Base-by-base conservation (phyloP, 2,113 vertebrate genomes). In the Enhydra lutris region DNA sequence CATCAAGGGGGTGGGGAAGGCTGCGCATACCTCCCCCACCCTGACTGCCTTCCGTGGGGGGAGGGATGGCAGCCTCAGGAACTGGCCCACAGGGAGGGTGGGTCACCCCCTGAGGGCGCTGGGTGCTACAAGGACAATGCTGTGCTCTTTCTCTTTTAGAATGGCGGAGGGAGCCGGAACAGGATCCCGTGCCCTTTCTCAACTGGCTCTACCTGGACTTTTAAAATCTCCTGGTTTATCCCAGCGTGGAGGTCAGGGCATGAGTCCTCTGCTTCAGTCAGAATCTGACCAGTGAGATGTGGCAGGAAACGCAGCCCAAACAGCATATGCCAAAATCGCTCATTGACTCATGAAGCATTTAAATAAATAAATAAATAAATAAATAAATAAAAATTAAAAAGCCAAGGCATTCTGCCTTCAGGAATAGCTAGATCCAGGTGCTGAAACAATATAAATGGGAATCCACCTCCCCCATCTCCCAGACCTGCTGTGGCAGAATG, bases 31-130 rank as follows among this genome's bases (percentile, higher is more conserved):
- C 1, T 18, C 39, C 67, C 13, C 6, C 61, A 13, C 39, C 3
- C 17, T 15, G 5, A 26, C 17, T 10, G 4, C 18, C 20, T 3
- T 14, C 9, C 0, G 2, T 1, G 6, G 29, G 2, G 23, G 23
- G 0, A 1, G 39, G 14, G 45, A 50, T 1, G 11, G 55, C 50
- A 21, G 24, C 47, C 74, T 29, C 5, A 34, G n/a, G 29, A n/a
- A 55, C 24, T 21, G 13, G 73, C 45, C 4, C 52, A 7, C 15
- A 8, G 36, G 47, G 29, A 39, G 84, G 36, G 55, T 4, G 2
- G 42, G 8, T 57, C 52, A 18, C 84, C 47, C 71, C 61, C 71
- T 29, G 91, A 52, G 79, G 61, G 23, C 52, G 18, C 74, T 34
- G 31, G 29, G 36, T 23, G 23, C 45, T 42, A 7, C 36, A 42